A percentile compares a stretch with the other conserved stretches of the same genome.
phyloP scores from a whole-genome alignment of 2,888 invertebrate species.

The Pseudococcus viburni region DNA sequence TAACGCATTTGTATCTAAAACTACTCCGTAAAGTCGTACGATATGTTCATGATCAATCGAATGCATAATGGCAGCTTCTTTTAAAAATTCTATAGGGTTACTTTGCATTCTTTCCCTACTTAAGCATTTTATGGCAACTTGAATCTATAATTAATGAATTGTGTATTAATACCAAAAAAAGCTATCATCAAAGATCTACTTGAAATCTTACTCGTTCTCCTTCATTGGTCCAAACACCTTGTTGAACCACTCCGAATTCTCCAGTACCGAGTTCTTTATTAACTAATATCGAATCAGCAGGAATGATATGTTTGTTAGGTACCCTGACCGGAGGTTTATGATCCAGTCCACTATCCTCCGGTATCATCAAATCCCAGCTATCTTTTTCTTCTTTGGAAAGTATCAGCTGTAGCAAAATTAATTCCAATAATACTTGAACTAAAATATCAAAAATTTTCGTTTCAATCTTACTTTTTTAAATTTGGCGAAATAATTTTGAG shows the following conservation, averaged over 20 bases:
- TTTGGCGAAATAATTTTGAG: conserved; percentile 92
- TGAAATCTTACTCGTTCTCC: conserved; percentile 82
- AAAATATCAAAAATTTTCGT: conserved; percentile 69
- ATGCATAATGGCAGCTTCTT: conserved; percentile 99
- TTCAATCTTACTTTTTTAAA: conserved; percentile 80
- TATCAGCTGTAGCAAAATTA: conserved; percentile 70
- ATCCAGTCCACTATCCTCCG: conserved; percentile 69
- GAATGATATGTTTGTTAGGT: conserved; percentile 89
- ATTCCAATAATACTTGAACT: neutral
- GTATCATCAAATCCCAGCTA: conserved; percentile 68
- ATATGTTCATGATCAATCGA: conserved; percentile 97
- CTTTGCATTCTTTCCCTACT: conserved; percentile 95
- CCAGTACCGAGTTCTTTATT: conserved; percentile 96
- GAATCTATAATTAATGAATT: conserved; percentile 76
- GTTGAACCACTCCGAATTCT: conserved; percentile 98
- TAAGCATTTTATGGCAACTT: conserved; percentile 97
- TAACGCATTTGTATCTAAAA: conserved; percentile 89
- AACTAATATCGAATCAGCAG: conserved; percentile 90
- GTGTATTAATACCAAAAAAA: neutral
- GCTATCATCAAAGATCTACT: neutral
- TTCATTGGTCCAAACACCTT: conserved; percentile 96
- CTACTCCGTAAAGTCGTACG: conserved; percentile 97
- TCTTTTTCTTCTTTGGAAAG: conserved; percentile 71
- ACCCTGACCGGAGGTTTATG: conserved; percentile 75
- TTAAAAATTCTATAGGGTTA: conserved; percentile 95